A percentile compares a stretch with the other conserved stretches of the same genome.
phyloP scores from a whole-genome alignment of 53 echinoderm and acorn worm species.

The Antedon mediterranea region DNA sequence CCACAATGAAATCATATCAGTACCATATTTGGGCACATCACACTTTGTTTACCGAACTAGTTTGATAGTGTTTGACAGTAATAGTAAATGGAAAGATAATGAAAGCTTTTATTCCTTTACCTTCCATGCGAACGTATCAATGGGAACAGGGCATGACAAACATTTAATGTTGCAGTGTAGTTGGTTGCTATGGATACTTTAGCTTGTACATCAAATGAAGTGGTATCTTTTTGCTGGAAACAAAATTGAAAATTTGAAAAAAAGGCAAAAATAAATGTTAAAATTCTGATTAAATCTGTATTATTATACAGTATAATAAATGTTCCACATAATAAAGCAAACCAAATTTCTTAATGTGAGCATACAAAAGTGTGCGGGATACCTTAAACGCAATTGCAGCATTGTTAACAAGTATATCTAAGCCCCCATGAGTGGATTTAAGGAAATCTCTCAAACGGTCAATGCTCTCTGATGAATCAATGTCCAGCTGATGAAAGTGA shows the following conservation, averaged over 20 bases:
- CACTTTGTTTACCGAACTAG: no score
- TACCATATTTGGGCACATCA: no score
- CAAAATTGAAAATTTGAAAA: no score
- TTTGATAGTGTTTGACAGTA: no score
- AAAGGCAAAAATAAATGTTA: no score
- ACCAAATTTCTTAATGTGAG: no score
- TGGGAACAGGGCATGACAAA: slow-evolving; percentile 21
- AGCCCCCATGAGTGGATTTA: slow-evolving; percentile 49
- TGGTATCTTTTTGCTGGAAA: background rate
- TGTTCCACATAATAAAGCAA: no score
- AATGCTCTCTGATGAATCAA: slow-evolving; percentile 36
- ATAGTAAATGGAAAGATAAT: no score
- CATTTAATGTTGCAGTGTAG: slow-evolving; percentile 21
- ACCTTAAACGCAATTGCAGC: slow-evolving; percentile 79
- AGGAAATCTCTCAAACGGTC: slow-evolving; percentile 40
- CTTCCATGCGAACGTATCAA: slow-evolving; percentile 45
- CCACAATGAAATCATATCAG: no score
- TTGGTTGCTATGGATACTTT: slow-evolving; percentile 43
- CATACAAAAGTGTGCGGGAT: no score
- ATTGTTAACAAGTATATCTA: slow-evolving; percentile 78
- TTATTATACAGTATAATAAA: no score
- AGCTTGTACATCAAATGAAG: background rate
- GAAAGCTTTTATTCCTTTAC: slow-evolving; percentile 8
- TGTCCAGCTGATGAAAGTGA: slow-evolving; percentile 61
- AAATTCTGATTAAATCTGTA: no score